Conservation (phyloP, 2,113 vertebrate species). For the Morone saxatilis region DNA sequence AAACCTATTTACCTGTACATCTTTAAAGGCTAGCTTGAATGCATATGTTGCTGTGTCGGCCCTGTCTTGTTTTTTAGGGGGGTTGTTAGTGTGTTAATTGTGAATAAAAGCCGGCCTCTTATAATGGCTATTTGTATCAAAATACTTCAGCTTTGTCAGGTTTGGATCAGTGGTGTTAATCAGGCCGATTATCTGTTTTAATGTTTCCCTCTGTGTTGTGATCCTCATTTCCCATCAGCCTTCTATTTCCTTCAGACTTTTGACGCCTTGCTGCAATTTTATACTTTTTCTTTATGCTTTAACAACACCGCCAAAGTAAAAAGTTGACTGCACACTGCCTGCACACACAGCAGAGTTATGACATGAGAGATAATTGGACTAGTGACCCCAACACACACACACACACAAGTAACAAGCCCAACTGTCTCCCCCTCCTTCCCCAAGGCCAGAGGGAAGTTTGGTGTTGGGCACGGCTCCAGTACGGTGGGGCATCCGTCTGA, state of each 20-base stretch:
- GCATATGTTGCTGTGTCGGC: background rate
- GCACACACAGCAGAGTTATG: background rate
- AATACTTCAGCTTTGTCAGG: background rate
- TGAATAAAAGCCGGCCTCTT: background rate
- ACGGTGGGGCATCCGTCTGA: constrained; percentile 87
- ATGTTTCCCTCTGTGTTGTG: background rate
- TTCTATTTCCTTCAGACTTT: constrained; percentile 23
- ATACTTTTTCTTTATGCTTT: background rate
- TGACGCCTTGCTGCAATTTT: background rate
- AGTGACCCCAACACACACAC: background rate
- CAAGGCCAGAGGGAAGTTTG: constrained; percentile 94
- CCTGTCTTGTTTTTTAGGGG: background rate
- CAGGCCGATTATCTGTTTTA: background rate
- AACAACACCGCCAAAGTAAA: constrained; percentile 3
- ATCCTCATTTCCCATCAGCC: background rate
- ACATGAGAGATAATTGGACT: background rate
- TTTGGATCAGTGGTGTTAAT: constrained; percentile 21
- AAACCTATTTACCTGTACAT: background rate
- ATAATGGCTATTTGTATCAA: background rate
- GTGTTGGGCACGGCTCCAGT: constrained; percentile 94
- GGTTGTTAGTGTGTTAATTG: background rate
- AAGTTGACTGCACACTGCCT: background rate
- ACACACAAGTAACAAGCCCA: too few relatives aligned
- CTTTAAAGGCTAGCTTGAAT: background rate
- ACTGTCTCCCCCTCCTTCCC: too few relatives aligned